phyloP scores from a whole-genome alignment of 2,797 vertebrate species.

The Myripristis jacobus region DNA sequence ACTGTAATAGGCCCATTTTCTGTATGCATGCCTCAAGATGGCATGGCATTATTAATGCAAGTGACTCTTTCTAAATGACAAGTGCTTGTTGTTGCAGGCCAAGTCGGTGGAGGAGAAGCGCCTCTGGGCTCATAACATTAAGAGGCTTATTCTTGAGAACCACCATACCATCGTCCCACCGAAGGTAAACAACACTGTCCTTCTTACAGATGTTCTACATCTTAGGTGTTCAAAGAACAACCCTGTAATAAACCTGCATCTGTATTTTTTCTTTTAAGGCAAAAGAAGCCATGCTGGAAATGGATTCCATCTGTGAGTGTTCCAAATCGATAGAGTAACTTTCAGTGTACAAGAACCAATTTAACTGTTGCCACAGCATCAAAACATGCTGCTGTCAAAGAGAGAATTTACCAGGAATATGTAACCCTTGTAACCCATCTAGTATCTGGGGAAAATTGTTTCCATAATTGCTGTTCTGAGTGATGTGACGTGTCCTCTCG shows the following conservation, averaged over 20 bases:
- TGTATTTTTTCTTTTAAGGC: constrained; percentile 78
- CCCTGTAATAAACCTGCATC: background rate
- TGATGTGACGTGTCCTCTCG: constrained; percentile 24
- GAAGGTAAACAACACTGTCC: constrained; percentile 82
- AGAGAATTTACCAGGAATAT: constrained; percentile 24
- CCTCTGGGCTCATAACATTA: constrained; percentile 95
- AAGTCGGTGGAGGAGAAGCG: constrained; percentile 93
- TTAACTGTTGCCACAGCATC: constrained; percentile 52
- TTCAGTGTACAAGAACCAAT: background rate
- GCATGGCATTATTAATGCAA: background rate
- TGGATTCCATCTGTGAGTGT: constrained; percentile 91
- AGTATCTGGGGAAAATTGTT: constrained; percentile 37
- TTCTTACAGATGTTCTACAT: background rate
- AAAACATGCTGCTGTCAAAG: constrained; percentile 35
- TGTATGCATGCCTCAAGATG: background rate
- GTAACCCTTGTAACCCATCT: constrained; percentile 15
- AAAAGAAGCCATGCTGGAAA: constrained; percentile 93
- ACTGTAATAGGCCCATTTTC: background rate
- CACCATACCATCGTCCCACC: constrained; percentile 93
- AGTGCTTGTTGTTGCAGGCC: constrained; percentile 81
- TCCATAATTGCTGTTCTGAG: constrained; percentile 39
- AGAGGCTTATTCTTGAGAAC: constrained; percentile 97
- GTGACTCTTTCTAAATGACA: constrained; percentile 3
- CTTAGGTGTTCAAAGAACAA: background rate
- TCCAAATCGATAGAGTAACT: constrained; percentile 8